phyloP scores from a whole-genome alignment of 1,140 invertebrate genomes.

The Drosophila tsacasi region DNA sequence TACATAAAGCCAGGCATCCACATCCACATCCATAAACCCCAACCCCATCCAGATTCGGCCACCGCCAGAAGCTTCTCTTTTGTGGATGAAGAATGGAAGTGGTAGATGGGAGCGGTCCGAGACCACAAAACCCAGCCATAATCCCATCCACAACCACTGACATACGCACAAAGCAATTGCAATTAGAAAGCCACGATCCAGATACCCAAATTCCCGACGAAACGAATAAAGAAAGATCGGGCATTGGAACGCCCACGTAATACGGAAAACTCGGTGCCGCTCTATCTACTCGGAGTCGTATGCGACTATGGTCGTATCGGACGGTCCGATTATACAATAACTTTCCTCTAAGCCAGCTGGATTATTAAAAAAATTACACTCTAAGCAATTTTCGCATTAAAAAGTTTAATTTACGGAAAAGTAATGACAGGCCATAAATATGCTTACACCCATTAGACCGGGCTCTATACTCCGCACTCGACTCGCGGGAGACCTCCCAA shows the following conservation, averaged over 20 bases:
- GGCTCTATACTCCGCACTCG: constrained; percentile 13
- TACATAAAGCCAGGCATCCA: constrained; percentile 1
- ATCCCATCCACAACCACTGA: constrained; percentile 28
- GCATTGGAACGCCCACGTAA: constrained; percentile 60
- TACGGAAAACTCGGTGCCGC: constrained; percentile 58
- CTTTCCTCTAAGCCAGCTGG: constrained; percentile 47
- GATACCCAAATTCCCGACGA: constrained; percentile 23
- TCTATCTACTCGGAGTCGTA: constrained; percentile 5
- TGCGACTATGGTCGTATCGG: constrained; percentile 8
- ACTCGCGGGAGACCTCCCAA: constrained; percentile 18
- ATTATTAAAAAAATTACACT: constrained; percentile 76
- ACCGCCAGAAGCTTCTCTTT: constrained; percentile 54
- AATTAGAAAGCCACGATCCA: constrained; percentile 72
- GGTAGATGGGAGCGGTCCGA: constrained; percentile 39
- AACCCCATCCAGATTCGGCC: constrained; percentile 21
- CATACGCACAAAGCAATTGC: constrained; percentile 42
- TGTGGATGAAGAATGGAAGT: constrained; percentile 43
- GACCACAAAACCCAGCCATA: constrained; percentile 37
- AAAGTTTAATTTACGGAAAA: constrained; percentile 81
- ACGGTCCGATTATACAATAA: constrained; percentile 19
- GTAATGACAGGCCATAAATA: constrained; percentile 80
- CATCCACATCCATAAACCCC: constrained; percentile 1
- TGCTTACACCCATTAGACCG: constrained; percentile 71
- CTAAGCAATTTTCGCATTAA: constrained; percentile 80
- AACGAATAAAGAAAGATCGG: constrained; percentile 27